Evolutionary conservation across 2,888 invertebrate genomes (phyloP).

Genomic region (Thalpophila matura): DNA sequence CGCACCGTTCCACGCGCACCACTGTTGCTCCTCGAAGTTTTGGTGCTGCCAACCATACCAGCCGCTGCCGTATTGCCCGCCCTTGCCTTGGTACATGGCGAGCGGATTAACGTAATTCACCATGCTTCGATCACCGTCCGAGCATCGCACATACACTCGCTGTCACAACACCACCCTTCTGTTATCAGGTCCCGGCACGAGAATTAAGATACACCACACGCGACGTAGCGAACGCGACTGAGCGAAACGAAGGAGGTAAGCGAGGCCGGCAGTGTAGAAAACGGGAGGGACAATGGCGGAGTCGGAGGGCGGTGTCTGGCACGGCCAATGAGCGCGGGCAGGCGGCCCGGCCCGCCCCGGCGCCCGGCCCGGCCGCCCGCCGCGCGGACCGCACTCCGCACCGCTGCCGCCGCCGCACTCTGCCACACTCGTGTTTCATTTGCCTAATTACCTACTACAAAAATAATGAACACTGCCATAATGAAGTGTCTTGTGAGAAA

Average conservation of each 20-base stretch:
- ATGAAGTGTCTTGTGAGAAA: constrained; percentile 70
- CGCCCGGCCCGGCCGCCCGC: constrained; percentile 72
- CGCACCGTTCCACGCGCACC: constrained; percentile 89
- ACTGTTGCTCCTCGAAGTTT: constrained; percentile 91
- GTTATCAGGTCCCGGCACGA: constrained; percentile 63
- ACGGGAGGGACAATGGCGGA: constrained; percentile 68
- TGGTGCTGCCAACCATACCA: constrained; percentile 89
- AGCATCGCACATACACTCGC: constrained; percentile 88
- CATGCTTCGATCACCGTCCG: constrained; percentile 91
- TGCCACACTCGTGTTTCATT: constrained; percentile 80
- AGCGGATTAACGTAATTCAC: constrained; percentile 94
- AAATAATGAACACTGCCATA: constrained; percentile 83
- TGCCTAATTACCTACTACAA: constrained; percentile 87
- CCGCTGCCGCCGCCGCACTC: constrained; percentile 70
- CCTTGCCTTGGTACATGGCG: constrained; percentile 93
- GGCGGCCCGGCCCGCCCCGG: constrained; percentile 54
- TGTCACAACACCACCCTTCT: constrained; percentile 82
- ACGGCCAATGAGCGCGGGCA: constrained; percentile 75
- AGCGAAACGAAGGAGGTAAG: constrained; percentile 64
- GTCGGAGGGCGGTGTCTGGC: constrained; percentile 69
- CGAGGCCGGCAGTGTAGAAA: constrained; percentile 60
- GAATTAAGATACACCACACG: constrained; percentile 75
- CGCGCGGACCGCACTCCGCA: constrained; percentile 62
- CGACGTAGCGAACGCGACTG: constrained; percentile 81
- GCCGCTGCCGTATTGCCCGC: constrained; percentile 86